Base-by-base conservation (phyloP, 37 sponge, comb jelly and placozoan genomes). In the Lycopodina hypogea region DNA sequence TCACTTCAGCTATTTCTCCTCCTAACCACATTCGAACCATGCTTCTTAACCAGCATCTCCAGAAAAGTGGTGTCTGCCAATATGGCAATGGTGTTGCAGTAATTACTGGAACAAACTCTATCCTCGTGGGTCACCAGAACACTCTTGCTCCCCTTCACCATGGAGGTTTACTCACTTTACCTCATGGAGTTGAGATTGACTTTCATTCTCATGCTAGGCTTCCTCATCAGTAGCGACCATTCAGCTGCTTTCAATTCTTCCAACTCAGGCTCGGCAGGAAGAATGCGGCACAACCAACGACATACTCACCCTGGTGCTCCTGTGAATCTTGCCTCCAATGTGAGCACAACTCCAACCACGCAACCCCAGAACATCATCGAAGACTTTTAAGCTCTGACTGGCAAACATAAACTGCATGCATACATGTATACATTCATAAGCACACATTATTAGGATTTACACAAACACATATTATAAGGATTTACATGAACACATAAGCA, bases 361-460 rank as follows among this genome's bases (percentile, higher is more conserved):
- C 88, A 87, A 61, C 56, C 66, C 34, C 82, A 87, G 24, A 26
- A 72, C 26, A 77, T 77, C 78, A 81, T 82, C 61, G 75, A 77
- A 70, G 70, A 42, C 22, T 70, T 70, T 42, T 70, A 70, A 65
- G 48, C 48, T 45, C 48, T 4, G 48, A 45, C 48, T 45, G 48
- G 9, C 48, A 45, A 45, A 45, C 48, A 45, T n/a, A n/a, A n/a
- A n/a, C n/a, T n/a, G n/a, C n/a, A n/a, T n/a, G n/a, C n/a, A n/a
- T n/a, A n/a, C n/a, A n/a, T n/a, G n/a, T n/a, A n/a, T n/a, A n/a
- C n/a, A n/a, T n/a, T n/a, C n/a, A n/a, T n/a, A n/a, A n/a, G n/a
- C n/a, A n/a, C n/a, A n/a, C n/a, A n/a, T n/a, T n/a, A n/a, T n/a
- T n/a, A n/a, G n/a, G n/a, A n/a, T n/a, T n/a, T n/a, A n/a, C n/a